These are phyloP conservation scores for Drosophila pseudotalamancana DNA, from an alignment of 2,888 invertebrate genomes.

Conservation along the genomic window DNA sequence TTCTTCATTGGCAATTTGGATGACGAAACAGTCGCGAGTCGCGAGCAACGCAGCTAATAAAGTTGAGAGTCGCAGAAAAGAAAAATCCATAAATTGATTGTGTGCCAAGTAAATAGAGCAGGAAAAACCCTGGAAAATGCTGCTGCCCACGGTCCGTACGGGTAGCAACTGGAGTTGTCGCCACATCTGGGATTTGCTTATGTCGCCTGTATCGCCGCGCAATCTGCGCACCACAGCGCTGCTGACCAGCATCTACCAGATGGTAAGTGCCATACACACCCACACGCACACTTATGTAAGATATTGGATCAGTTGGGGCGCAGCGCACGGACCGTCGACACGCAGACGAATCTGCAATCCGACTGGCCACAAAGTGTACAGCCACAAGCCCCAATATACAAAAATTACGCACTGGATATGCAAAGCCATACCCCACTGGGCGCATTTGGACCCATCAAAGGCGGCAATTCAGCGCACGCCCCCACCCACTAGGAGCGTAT, in stretches of 20 bases:
- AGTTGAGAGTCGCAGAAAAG: slow-evolving; percentile 16
- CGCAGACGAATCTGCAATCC: slow-evolving; percentile 63
- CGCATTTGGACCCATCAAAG: slow-evolving; percentile 42
- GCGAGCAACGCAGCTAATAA: slow-evolving; percentile 22
- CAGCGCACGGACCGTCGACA: slow-evolving; percentile 62
- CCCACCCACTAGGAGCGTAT: slow-evolving; percentile 39
- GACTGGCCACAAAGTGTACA: slow-evolving; percentile 32
- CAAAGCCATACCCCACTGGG: slow-evolving; percentile 84
- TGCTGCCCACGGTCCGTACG: slow-evolving; percentile 51
- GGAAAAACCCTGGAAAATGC: slow-evolving; percentile 42
- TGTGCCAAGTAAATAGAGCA: slow-evolving; percentile 17
- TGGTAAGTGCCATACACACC: slow-evolving; percentile 73
- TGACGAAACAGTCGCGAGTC: slow-evolving; percentile 69
- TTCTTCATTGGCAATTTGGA: slow-evolving; percentile 52
- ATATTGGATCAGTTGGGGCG: slow-evolving; percentile 49
- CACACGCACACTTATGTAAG: neutral
- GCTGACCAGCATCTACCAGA: slow-evolving; percentile 83
- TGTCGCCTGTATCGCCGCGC: slow-evolving; percentile 82
- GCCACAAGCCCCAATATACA: slow-evolving; percentile 60
- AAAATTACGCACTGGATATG: slow-evolving; percentile 84
- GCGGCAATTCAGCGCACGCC: slow-evolving; percentile 51
- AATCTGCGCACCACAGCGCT: slow-evolving; percentile 83
- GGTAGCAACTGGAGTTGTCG: slow-evolving; percentile 53
- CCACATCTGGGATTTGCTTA: slow-evolving; percentile 60
- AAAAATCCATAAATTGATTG: slow-evolving; percentile 78